These are phyloP conservation scores for Stramonita haemastoma DNA, from an alignment of 2,888 invertebrate genomes.

Conservation along the genomic window DNA sequence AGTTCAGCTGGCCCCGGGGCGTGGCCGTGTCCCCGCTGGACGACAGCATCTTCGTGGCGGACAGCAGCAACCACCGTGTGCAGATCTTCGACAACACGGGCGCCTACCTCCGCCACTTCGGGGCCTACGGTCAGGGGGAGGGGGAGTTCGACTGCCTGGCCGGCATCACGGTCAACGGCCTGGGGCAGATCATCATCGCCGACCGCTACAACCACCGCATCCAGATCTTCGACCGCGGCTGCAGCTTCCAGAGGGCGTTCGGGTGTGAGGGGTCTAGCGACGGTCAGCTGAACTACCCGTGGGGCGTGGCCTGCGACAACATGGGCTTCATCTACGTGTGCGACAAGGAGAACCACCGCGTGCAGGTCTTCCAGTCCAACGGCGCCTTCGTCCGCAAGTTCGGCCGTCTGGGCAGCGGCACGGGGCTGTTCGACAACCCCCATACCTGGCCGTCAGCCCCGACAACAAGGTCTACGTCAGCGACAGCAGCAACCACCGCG, in stretches of 20 bases:
- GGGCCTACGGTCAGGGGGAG: constrained; percentile 95
- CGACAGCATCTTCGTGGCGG: constrained; percentile 96
- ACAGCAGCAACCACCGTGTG: constrained; percentile 98
- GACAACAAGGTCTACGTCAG: constrained; percentile 95
- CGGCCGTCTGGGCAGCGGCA: constrained; percentile 89
- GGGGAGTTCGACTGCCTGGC: constrained; percentile 99
- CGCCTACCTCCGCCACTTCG: constrained; percentile 93
- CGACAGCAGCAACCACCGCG: constrained; percentile 97
- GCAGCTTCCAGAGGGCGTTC: constrained; percentile 92
- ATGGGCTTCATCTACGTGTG: constrained; percentile 99
- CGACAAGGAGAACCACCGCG: constrained; percentile 99
- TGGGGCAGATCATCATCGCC: constrained; percentile 97
- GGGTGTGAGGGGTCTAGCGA: constrained; percentile 96
- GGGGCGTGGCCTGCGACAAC: constrained; percentile 98
- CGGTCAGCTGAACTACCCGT: constrained; percentile 98
- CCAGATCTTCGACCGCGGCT: constrained; percentile 92
- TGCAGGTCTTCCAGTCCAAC: constrained; percentile 90
- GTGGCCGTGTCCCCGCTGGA: constrained; percentile 93
- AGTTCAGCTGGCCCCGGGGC: constrained; percentile 99
- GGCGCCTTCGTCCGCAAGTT: constrained; percentile 98
- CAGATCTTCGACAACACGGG: constrained; percentile 95
- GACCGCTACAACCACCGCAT: constrained; percentile 97
- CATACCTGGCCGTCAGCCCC: constrained; percentile 98
- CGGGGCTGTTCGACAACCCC: constrained; percentile 97
- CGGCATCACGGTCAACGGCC: constrained; percentile 96